Conservation (phyloP, 2,797 vertebrate genomes). For the Alca torda region DNA sequence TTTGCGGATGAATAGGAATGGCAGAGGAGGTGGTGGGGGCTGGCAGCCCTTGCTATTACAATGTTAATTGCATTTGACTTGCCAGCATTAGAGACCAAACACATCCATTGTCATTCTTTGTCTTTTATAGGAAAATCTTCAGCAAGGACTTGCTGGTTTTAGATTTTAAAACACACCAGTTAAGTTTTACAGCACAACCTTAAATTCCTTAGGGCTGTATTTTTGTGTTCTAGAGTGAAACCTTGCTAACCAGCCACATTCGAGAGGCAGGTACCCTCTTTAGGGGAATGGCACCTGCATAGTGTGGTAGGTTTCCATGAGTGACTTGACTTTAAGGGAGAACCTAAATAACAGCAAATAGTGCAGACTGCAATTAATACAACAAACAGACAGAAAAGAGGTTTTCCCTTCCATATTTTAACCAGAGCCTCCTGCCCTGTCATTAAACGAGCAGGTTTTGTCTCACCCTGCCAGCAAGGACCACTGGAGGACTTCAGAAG, state of each 20-base stretch:
- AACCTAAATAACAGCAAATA: background rate
- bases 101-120: background rate
- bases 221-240: background rate
- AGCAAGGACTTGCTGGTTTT: fast-evolving
- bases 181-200: background rate
- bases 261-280: background rate
- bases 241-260: fast-evolving
- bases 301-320: fast-evolving
- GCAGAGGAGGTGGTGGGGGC: background rate
- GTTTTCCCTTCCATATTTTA: background rate
- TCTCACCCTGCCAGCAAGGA: background rate
- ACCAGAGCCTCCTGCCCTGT: background rate
- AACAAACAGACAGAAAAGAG: background rate
- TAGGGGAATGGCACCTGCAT: background rate
- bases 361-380: background rate
- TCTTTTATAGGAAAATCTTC: background rate
- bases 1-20: background rate
- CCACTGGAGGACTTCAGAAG: background rate
- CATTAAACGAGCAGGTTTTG: background rate
- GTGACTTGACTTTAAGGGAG: background rate
- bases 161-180: background rate
- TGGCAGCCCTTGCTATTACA: background rate
- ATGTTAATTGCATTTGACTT: background rate
- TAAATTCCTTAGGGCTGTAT: background rate
- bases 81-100: background rate